Conservation (phyloP, 2,888 invertebrate species). For the Diadegma fenestrale region DNA sequence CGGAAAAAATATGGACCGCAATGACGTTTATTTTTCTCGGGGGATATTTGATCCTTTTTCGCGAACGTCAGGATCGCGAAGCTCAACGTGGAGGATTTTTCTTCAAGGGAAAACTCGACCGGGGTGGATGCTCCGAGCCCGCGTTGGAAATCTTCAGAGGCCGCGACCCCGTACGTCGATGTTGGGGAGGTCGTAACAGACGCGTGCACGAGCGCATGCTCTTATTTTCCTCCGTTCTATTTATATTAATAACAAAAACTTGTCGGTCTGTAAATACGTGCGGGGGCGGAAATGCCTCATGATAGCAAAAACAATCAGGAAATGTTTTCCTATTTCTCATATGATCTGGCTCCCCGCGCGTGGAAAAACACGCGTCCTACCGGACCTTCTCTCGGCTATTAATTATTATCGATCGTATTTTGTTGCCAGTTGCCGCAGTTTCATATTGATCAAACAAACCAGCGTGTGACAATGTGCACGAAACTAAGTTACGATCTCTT, state of each 20-base stretch:
- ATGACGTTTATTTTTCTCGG: neutral
- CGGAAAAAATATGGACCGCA: neutral
- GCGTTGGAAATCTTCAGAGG: conserved; percentile 45
- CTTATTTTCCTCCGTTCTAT: conserved; percentile 30
- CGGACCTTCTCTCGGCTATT: neutral
- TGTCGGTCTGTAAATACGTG: conserved; percentile 5
- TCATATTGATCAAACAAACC: conserved; percentile 26
- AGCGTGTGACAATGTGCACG: neutral
- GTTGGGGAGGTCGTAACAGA: conserved; percentile 30
- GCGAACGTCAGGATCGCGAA: neutral
- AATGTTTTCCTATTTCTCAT: neutral
- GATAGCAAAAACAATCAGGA: conserved; percentile 2
- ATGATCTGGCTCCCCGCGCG: neutral
- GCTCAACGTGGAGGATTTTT: conserved; percentile 5
- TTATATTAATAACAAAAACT: conserved; percentile 25
- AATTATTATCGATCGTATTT: conserved; percentile 16
- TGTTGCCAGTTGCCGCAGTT: neutral
- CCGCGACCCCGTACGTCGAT: conserved; percentile 54
- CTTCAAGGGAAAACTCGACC: conserved; percentile 7
- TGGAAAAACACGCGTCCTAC: neutral
- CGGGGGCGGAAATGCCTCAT: neutral
- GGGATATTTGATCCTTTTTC: neutral
- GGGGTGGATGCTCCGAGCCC: conserved; percentile 39
- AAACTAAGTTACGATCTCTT: neutral
- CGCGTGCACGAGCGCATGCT: neutral